Conservation (phyloP, 2,888 invertebrate genomes). For the Plemyria rubiginata region DNA sequence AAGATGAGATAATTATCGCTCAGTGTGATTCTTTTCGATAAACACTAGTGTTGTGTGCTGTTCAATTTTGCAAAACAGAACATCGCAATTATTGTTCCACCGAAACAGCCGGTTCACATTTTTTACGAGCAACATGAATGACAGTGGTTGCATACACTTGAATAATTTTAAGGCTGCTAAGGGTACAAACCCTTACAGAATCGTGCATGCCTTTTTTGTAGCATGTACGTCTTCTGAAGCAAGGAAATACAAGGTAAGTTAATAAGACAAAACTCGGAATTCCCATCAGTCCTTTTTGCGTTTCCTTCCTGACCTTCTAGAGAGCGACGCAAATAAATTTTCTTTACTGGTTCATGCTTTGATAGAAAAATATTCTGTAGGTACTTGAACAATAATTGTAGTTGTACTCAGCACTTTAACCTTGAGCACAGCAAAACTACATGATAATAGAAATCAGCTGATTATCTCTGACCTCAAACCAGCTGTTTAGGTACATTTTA, state of each 20-base stretch:
- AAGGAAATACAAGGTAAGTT: conserved; percentile 91
- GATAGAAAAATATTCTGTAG: too few species aligned
- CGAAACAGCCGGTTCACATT: conserved; percentile 49
- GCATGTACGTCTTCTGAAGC: conserved; percentile 92
- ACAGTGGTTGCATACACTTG: conserved; percentile 91
- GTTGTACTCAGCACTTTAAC: neutral
- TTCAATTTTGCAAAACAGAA: neutral
- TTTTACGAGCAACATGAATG: conserved; percentile 83
- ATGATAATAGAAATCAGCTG: conserved; percentile 69
- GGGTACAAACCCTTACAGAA: conserved; percentile 89
- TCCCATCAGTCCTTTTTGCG: too few species aligned
- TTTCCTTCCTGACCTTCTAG: conserved; percentile 25
- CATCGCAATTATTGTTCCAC: conserved; percentile 6
- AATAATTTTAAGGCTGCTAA: conserved; percentile 91
- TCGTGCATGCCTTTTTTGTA: conserved; percentile 94
- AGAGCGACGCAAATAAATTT: conserved; percentile 44
- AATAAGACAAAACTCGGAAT: too few species aligned
- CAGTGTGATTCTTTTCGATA: conserved; percentile 3
- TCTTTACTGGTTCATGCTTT: neutral
- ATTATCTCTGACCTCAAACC: conserved; percentile 74
- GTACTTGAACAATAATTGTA: neutral
- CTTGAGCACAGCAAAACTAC: conserved; percentile 23
- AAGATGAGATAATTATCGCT: conserved; percentile 12
- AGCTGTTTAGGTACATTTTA: conserved; percentile 64
- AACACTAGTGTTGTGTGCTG: conserved; percentile 9